Evolutionary conservation across 1,140 invertebrate genomes (phyloP).

Genomic region (Pentalonia nigronervosa): DNA sequence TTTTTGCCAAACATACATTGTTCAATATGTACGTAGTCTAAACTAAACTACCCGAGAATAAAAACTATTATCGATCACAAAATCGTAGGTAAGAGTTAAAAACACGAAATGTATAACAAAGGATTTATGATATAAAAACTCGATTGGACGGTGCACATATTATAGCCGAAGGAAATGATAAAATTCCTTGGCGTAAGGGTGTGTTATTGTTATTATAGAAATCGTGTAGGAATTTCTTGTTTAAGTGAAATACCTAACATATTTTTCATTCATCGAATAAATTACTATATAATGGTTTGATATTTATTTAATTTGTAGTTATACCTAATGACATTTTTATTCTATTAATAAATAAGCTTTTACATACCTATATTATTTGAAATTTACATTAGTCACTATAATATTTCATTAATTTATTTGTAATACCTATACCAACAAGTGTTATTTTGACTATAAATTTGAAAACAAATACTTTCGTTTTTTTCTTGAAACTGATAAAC

Average conservation of each 20-base stretch:
- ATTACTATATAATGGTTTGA: background rate
- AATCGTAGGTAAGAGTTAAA: background rate
- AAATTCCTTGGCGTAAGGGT: background rate
- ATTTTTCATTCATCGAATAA: constrained; percentile 29
- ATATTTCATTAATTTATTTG: background rate
- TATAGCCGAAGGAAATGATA: background rate
- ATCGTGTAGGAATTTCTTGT: constrained; percentile 11
- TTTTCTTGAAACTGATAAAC: background rate
- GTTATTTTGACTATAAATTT: background rate
- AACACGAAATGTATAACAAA: background rate
- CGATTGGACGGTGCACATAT: background rate
- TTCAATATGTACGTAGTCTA: background rate
- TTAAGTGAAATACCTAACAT: background rate
- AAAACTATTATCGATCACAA: background rate
- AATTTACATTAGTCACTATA: background rate
- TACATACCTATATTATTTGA: background rate
- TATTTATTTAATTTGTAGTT: constrained; percentile 41
- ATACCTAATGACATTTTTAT: constrained; percentile 39
- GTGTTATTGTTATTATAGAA: constrained; percentile 34
- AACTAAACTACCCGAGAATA: background rate
- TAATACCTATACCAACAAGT: background rate
- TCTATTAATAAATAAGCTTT: background rate
- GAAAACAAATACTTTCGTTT: background rate
- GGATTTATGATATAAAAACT: constrained; percentile 9
- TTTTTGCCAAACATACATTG: background rate